Base-by-base conservation (phyloP, 2,113 vertebrate genomes). In the Orthonyx spaldingii region DNA sequence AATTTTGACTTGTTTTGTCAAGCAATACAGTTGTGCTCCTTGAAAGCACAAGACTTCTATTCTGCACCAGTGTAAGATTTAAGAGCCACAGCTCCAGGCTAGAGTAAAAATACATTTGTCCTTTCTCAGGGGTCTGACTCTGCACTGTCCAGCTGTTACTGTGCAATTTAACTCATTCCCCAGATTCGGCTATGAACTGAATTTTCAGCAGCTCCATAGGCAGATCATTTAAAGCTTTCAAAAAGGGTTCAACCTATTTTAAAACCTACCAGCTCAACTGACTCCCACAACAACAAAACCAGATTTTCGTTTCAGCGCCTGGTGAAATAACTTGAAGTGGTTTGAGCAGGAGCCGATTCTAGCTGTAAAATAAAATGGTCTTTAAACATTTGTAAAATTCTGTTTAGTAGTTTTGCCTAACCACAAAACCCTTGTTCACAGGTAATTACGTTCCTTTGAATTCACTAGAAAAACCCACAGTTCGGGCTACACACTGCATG, bases 1-100 rank as follows among this genome's bases (percentile, higher is more conserved):
- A 91, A 72, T 83, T 97, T 87, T 79, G 41, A 59, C 46, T 96
- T 95, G 47, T 33, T 90, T 96, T 96, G 89, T 74, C 52, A 96
- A 88, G 87, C 33, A 85, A 66, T 53, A 68, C 16, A 71, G 30
- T 72, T 10, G 4, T 46, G 37, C 19, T 64, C 75, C 71, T 61
- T 87, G 59, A 55, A 89, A 94, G 53, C 11, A 3, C 57, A 64
- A 79, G 53, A 87, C 14, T 46, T 88, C 13, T 71, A 21, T 71
- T 84, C 32, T 83, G 82, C 75, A 78, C 3, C 16, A 78, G 37
- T 16, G 19, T 49, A 92, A 80, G 77, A 88, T 66, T 95, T 66
- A 69, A 84, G 50, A 89, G 47, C 32, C 65, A 69, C 0, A 9
- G 64, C 46, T 96, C 60, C 46, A 32, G 35, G 39, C 60, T 42